Conservation (phyloP, 2,888 invertebrate species). For the Dichetophora obliterata region DNA sequence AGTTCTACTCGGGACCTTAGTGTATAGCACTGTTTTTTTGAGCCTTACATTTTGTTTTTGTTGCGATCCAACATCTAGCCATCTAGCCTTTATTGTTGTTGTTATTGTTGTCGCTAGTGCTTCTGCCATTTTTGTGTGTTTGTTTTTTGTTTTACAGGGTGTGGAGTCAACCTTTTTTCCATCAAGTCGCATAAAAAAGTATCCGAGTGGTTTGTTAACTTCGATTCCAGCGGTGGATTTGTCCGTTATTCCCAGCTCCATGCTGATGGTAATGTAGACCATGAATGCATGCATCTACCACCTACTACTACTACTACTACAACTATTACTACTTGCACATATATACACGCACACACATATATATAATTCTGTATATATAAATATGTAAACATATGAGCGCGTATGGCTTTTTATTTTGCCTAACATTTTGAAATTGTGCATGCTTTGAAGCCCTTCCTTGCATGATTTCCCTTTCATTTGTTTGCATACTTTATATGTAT, state of each 20-base stretch:
- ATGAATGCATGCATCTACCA: conserved; percentile 23
- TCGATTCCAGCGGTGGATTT: conserved; percentile 68
- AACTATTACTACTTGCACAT: neutral
- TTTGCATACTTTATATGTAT: neutral
- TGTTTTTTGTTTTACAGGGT: conserved; percentile 58
- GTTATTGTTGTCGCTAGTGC: neutral
- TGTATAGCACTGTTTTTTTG: too few relatives aligned
- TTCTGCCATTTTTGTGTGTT: conserved; percentile 8
- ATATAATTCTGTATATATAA: neutral
- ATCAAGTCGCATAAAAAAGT: conserved; percentile 69
- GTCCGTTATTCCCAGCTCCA: conserved; percentile 67
- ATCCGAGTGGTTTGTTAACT: conserved; percentile 70
- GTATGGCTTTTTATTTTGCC: neutral
- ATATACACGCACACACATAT: neutral
- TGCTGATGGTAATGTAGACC: conserved; percentile 68
- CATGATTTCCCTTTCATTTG: conserved; percentile 23
- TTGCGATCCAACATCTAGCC: too few relatives aligned
- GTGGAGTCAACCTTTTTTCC: conserved; percentile 70
- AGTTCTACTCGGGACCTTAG: neutral
- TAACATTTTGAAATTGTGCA: neutral
- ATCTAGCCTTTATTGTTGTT: conserved; percentile 16
- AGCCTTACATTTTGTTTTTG: too few relatives aligned
- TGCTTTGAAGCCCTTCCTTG: neutral
- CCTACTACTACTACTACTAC: neutral
- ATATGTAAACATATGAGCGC: too few relatives aligned